A percentile compares a stretch with the other conserved stretches of the same genome.
phyloP scores from a whole-genome alignment of 1,140 invertebrate genomes.

The Drosophila arawakana region DNA sequence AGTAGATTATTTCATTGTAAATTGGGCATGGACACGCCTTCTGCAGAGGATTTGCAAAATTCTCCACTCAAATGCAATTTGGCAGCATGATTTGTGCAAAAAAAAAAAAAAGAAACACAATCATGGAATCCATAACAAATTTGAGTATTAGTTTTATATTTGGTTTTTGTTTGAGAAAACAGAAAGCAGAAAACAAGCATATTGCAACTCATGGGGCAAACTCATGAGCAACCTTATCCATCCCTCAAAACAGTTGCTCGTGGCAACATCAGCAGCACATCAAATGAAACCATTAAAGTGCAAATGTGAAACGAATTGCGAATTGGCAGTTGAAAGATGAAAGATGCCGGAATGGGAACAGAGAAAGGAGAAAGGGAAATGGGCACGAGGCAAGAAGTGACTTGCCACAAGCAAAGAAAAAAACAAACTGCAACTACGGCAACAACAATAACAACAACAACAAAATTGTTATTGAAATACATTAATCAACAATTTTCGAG shows the following conservation, averaged over 20 bases:
- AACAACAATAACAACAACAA: slow-evolving; percentile 31
- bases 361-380: neutral
- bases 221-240: neutral
- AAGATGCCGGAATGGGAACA: slow-evolving; percentile 12
- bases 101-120: neutral
- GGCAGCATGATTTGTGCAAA: slow-evolving; percentile 3
- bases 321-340: slow-evolving; percentile 54
- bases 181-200: neutral
- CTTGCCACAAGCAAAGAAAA: neutral
- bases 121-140: slow-evolving; percentile 12
- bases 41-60: neutral
- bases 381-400: slow-evolving; percentile 12
- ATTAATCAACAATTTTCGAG: slow-evolving; percentile 74
- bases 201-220: slow-evolving; percentile 17
- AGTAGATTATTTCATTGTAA: too few species aligned
- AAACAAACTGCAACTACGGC: neutral
- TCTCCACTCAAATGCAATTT: slow-evolving; percentile 1
- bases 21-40: too few species aligned
- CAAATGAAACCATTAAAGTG: slow-evolving; percentile 79
- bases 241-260: slow-evolving; percentile 16
- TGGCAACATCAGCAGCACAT: slow-evolving; percentile 42
- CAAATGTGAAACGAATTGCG: slow-evolving; percentile 79
- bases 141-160: slow-evolving; percentile 9
- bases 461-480: slow-evolving; percentile 67
- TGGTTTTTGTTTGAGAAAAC: neutral